phyloP scores from a whole-genome alignment of 2,113 vertebrate species.

The Parus major region DNA sequence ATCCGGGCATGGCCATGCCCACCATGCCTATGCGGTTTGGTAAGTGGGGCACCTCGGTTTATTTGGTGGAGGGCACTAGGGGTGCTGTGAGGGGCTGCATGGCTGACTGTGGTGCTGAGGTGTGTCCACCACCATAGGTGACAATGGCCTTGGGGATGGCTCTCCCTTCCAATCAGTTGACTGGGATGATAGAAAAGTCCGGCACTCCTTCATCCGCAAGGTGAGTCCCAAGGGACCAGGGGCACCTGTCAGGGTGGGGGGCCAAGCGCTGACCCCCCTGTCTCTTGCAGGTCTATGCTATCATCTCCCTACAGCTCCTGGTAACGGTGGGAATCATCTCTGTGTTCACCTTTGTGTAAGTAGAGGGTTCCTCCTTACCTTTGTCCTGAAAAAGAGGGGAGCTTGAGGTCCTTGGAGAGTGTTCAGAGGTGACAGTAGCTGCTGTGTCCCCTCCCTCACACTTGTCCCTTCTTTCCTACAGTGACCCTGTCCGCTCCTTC shows the following conservation, averaged over 20 bases:
- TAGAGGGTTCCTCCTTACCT: neutral
- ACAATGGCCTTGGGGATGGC: conserved; percentile 43
- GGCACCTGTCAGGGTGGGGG: neutral
- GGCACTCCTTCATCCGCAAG: conserved; percentile 92
- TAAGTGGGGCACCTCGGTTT: conserved; percentile 49
- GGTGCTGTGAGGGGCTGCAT: fast-evolving
- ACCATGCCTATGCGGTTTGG: conserved; percentile 81
- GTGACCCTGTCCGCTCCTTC: neutral
- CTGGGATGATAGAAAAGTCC: conserved; percentile 82
- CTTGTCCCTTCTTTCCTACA: neutral
- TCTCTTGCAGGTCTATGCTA: conserved; percentile 86
- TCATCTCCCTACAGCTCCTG: conserved; percentile 87
- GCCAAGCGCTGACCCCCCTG: neutral
- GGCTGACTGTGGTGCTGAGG: neutral
- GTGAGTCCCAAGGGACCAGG: neutral
- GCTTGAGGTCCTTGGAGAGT: neutral
- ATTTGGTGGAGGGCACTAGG: neutral
- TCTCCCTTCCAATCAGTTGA: conserved; percentile 74
- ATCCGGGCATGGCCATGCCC: conserved; percentile 69
- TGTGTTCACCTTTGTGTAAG: conserved; percentile 85
- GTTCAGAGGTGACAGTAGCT: neutral
- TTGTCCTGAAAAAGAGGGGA: neutral
- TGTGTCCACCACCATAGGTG: neutral
- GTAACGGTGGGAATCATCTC: conserved; percentile 85
- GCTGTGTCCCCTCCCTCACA: neutral